These are phyloP conservation scores for Cottoperca gobio DNA, from an alignment of 2,797 vertebrate genomes.

Conservation along the genomic window DNA sequence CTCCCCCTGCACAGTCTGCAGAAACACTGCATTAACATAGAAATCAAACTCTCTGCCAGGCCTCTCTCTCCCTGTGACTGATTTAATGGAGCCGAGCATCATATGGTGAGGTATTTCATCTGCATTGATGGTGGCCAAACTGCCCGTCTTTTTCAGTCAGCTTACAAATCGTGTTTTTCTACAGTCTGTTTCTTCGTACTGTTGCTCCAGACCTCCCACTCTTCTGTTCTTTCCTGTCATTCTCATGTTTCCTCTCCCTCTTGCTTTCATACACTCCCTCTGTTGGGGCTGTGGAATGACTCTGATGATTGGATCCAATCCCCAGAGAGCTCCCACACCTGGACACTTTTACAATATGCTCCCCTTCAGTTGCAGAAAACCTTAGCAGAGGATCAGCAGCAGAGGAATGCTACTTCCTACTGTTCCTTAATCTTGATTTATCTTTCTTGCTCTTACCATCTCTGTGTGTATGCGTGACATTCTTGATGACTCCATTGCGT, in stretches of 20 bases:
- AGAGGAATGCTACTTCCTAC: constrained; percentile 46
- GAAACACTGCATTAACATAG: constrained; percentile 57
- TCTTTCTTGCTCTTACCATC: constrained; percentile 14
- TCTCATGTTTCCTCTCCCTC: constrained; percentile 26
- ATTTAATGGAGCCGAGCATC: constrained; percentile 41
- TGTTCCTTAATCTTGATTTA: constrained; percentile 49
- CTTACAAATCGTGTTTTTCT: constrained; percentile 29
- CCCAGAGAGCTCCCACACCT: constrained; percentile 47
- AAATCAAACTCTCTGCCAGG: constrained; percentile 48
- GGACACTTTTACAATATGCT: constrained; percentile 29
- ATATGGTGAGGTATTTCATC: constrained; percentile 40
- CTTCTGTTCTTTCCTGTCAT: constrained; percentile 15
- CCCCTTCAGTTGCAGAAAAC: constrained; percentile 9
- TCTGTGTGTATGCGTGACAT: constrained; percentile 39
- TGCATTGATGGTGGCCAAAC: constrained; percentile 11
- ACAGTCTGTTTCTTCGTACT: constrained; percentile 13
- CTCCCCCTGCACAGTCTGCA: not conserved
- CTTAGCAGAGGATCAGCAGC: constrained; percentile 30
- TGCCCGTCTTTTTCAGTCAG: constrained; percentile 20
- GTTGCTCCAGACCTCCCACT: constrained; percentile 23
- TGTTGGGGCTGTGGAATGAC: constrained; percentile 17
- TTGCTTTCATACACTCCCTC: constrained; percentile 26
- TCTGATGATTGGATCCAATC: constrained; percentile 49
- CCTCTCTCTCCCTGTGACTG: constrained; percentile 31
- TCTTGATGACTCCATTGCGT: constrained; percentile 65